Conservation (phyloP, 2,113 vertebrate genomes). For the Amblyornis subalaris region DNA sequence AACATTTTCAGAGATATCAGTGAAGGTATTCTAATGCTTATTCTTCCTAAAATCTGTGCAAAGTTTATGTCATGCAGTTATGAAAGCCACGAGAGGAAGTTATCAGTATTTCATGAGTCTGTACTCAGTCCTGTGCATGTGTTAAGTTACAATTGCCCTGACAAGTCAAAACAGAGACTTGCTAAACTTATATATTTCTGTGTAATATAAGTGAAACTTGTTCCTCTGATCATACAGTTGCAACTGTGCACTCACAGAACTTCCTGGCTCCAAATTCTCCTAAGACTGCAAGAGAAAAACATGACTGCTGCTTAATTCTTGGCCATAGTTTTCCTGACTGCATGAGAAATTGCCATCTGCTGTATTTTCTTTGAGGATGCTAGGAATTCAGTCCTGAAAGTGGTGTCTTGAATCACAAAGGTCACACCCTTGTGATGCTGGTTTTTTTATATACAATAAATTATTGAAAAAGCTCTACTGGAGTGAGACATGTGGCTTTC, state of each 20-base stretch:
- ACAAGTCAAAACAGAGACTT: background rate
- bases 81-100: background rate
- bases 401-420: background rate
- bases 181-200: background rate
- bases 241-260: background rate
- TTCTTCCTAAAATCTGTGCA: background rate
- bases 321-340: background rate
- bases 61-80: background rate
- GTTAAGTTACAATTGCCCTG: background rate
- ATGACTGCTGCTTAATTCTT: background rate
- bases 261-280: background rate
- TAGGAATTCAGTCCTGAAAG: constrained; percentile 36
- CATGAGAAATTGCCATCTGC: background rate
- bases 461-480: background rate
- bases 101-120: background rate
- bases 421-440: accelerated
- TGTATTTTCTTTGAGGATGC: background rate
- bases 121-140: background rate
- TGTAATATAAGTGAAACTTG: background rate
- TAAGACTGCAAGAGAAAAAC: background rate
- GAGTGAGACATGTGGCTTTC: background rate
- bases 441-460: background rate
- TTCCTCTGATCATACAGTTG: background rate
- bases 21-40: constrained; percentile 35
- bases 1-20: background rate